A percentile compares a stretch with the other conserved stretches of the same genome.
Conservation (phyloP, 2,797 vertebrate species). For the Furcifer pardalis region DNA sequence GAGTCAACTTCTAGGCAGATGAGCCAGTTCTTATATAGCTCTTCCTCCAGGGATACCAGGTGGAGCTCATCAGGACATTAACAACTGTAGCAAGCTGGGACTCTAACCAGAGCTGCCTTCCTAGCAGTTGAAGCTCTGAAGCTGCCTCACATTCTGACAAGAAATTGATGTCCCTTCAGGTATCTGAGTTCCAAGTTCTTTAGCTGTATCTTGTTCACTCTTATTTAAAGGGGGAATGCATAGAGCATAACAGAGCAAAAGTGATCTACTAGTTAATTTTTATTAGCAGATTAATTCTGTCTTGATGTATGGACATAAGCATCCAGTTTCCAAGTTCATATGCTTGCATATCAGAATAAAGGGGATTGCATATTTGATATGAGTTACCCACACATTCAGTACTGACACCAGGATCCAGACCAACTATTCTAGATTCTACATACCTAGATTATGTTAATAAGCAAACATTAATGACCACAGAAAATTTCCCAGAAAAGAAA, state of each 20-base stretch:
- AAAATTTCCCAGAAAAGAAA: background rate
- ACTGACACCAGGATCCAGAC: too few species aligned
- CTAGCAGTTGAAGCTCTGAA: too few species aligned
- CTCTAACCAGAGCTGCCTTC: too few species aligned
- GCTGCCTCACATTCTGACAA: too few species aligned
- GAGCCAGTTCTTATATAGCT: too few species aligned
- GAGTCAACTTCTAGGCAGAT: too few species aligned
- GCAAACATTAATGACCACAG: background rate
- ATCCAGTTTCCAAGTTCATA: too few species aligned
- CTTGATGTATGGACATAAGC: background rate
- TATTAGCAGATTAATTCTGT: background rate
- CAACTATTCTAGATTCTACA: too few species aligned
- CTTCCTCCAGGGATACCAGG: too few species aligned
- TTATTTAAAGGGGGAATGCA: background rate
- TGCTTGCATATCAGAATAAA: background rate
- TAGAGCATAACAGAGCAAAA: background rate
- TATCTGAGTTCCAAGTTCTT: background rate
- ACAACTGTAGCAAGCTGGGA: too few species aligned
- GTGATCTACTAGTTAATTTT: background rate
- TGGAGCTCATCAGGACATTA: too few species aligned
- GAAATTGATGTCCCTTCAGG: background rate
- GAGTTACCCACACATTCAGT: too few species aligned
- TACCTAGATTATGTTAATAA: background rate
- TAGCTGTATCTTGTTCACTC: background rate
- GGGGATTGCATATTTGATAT: background rate